Conservation (phyloP, 2,113 vertebrate genomes). For the Apteryx mantelli region DNA sequence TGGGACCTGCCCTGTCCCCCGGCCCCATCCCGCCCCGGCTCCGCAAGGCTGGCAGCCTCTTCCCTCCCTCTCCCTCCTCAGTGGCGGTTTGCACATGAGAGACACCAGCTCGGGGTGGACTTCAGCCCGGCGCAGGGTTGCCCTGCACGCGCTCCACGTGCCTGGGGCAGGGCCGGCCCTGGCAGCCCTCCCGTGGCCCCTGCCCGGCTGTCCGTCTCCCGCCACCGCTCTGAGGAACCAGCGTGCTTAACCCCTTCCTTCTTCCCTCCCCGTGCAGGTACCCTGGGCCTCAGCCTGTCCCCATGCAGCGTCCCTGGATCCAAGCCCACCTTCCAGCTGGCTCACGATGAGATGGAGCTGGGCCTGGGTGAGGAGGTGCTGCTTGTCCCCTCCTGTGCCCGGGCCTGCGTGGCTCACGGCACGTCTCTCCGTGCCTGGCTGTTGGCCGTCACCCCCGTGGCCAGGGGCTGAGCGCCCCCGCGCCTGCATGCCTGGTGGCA, state of each 20-base stretch:
- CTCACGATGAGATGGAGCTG: conserved; percentile 88
- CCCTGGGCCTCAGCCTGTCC: conserved; percentile 90
- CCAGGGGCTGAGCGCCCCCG: fast-evolving
- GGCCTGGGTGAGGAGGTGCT: conserved; percentile 85
- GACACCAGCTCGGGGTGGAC: not conserved
- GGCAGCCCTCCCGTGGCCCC: too few species aligned
- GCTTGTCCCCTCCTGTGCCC: not conserved
- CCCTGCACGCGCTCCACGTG: not conserved
- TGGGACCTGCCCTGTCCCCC: too few species aligned
- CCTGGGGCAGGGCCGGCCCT: not conserved
- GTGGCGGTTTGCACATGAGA: not conserved
- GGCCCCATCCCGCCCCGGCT: not conserved
- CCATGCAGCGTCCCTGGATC: conserved; percentile 93
- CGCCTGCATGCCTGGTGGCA: too few species aligned
- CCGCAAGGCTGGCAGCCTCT: not conserved
- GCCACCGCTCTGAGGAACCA: too few species aligned
- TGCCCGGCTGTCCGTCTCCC: not conserved
- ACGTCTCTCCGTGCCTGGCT: not conserved
- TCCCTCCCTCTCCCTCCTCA: not conserved
- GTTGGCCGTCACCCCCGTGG: not conserved
- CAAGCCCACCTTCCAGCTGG: conserved; percentile 87
- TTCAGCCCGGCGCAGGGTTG: not conserved
- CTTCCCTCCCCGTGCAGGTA: conserved; percentile 73
- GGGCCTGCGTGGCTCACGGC: too few species aligned
- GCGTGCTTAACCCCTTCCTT: not conserved